Evolutionary conservation across 2,888 invertebrate species (phyloP).

Genomic region (Caenorhabditis sp.): DNA sequence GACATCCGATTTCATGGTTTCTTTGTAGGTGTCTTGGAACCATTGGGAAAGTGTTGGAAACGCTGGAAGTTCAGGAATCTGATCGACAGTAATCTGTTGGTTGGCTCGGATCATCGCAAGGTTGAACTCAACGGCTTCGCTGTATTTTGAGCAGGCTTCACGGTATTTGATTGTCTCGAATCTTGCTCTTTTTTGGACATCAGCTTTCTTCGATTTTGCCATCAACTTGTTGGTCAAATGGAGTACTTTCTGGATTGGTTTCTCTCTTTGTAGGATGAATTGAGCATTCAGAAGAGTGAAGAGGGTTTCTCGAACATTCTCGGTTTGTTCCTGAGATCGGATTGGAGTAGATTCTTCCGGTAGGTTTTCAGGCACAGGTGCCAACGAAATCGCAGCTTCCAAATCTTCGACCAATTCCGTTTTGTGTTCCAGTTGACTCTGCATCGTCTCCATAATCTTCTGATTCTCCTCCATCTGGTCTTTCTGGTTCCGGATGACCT

Average conservation of each 20-base stretch:
- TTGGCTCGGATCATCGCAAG: background rate
- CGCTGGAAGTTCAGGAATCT: background rate
- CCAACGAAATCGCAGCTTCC: background rate
- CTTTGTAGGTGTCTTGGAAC: background rate
- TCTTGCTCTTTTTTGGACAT: background rate
- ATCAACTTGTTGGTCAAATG: background rate
- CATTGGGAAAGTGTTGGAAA: background rate
- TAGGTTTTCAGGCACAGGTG: background rate
- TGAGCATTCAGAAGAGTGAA: background rate
- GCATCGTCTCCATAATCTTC: background rate
- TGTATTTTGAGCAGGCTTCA: background rate
- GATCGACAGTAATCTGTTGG: background rate
- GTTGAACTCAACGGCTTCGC: background rate
- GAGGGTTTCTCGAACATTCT: background rate
- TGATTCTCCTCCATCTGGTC: background rate
- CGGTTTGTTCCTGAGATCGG: background rate
- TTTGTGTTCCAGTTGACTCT: background rate
- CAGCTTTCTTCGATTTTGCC: background rate
- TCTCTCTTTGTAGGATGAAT: background rate
- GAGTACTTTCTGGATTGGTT: background rate
- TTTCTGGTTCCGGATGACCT: background rate
- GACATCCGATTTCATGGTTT: background rate
- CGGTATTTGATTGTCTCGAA: background rate
- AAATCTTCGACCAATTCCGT: background rate
- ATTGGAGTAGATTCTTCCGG: background rate